These are phyloP conservation scores for Thunnus thynnus DNA, from an alignment of 2,113 vertebrate genomes.

Conservation along the genomic window DNA sequence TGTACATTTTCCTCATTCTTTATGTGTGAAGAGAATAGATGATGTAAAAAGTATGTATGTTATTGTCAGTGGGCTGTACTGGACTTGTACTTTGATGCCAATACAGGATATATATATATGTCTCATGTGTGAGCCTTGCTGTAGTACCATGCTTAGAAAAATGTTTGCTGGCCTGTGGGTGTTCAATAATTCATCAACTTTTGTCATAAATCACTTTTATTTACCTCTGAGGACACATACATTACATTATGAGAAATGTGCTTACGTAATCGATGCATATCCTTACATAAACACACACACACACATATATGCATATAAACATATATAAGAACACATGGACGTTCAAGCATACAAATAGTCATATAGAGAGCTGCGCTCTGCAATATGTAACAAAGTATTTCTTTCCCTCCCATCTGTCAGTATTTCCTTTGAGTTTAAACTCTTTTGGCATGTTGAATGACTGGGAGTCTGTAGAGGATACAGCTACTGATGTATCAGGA, in stretches of 20 bases:
- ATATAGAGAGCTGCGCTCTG: neutral
- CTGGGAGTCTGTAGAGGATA: constrained; percentile 51
- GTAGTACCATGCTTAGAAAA: constrained; percentile 18
- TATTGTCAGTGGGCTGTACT: neutral
- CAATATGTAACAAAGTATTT: constrained; percentile 37
- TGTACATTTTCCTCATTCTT: neutral
- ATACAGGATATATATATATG: neutral
- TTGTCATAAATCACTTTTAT: constrained; percentile 64
- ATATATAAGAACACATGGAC: neutral
- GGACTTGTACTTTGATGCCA: constrained; percentile 7
- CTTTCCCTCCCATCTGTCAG: constrained; percentile 43
- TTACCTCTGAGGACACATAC: constrained; percentile 27
- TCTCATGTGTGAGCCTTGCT: constrained; percentile 28
- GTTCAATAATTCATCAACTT: constrained; percentile 74
- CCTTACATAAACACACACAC: neutral
- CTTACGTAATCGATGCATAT: constrained; percentile 16
- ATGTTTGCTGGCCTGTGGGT: constrained; percentile 38
- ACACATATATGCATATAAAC: neutral
- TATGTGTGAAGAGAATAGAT: neutral
- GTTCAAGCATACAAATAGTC: neutral
- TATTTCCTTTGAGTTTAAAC: constrained; percentile 52
- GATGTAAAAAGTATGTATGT: constrained; percentile 3
- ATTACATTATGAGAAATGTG: constrained; percentile 13
- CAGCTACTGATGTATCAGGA: constrained; percentile 58
- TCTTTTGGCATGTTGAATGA: constrained; percentile 60